Evolutionary conservation across 2,888 invertebrate genomes (phyloP), one percentile per base, ranked within the genome.

Genomic region (Tupiocoris notatus): DNA sequence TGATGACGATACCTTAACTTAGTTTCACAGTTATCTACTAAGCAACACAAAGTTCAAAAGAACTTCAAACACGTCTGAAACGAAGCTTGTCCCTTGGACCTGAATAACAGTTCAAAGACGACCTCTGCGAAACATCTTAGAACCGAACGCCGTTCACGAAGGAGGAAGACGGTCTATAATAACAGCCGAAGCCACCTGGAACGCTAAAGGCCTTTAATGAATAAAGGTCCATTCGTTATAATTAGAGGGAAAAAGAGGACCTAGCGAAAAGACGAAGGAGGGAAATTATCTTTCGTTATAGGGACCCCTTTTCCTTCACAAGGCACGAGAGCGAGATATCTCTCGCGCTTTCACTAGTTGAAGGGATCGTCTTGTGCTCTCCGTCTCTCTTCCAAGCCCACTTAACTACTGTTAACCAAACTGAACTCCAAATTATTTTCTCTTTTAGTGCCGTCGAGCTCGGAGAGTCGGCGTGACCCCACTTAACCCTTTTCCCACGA

Each of bases 161-260:
- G n/a, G n/a, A n/a, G n/a, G n/a, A n/a, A n/a, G n/a, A n/a, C n/a
- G n/a, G n/a, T n/a, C 70, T 61, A 12, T 70, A 70, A 70, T 70
- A 70, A 70, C 70, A 61, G 39, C 65, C 21, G 59, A n/a, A n/a
- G n/a, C n/a, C 70, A 70, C 70, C 70, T 70, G 70, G 70, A n/a
- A n/a, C 54, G 23, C 70, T 70, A 70, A 70, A 70, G 70, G 70
- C 70, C 70, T 70, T 70, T 70, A 70, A 70, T 70, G 70, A 70
- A 70, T 70, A 70, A 70, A 70, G 70, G 70, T 70, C 70, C 70
- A 70, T 70, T 70, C 70, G 58, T 70, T 70, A 70, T 70, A 70
- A 70, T 70, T 70, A 70, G 61, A 70, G 70, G 70, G 61, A 70
- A 70, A n/a, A n/a, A n/a, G n/a, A n/a, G n/a, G n/a, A n/a, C n/a